Evolutionary conservation across 2,888 invertebrate genomes (phyloP).

Genomic region (Pseudoips prasinana): DNA sequence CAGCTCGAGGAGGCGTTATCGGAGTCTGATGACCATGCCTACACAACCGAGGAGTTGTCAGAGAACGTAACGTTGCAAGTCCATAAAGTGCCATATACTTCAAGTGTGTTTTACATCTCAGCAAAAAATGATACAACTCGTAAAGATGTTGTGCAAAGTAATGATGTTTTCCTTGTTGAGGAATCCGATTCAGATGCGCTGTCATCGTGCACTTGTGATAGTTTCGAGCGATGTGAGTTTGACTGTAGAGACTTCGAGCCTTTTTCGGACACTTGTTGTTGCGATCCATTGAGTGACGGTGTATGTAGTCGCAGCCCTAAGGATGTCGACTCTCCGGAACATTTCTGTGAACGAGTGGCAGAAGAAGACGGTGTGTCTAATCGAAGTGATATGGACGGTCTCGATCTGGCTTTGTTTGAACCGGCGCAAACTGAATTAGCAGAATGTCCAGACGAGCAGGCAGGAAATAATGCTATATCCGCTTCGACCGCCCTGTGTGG

Average conservation of each 20-base stretch:
- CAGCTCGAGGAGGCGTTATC: constrained; percentile 54
- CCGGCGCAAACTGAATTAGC: constrained; percentile 72
- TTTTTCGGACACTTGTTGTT: constrained; percentile 83
- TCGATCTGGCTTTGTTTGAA: constrained; percentile 85
- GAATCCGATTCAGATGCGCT: constrained; percentile 75
- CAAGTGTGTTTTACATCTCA: constrained; percentile 69
- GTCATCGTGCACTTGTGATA: constrained; percentile 79
- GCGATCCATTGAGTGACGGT: constrained; percentile 75
- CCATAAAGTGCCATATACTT: constrained; percentile 72
- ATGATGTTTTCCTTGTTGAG: constrained; percentile 62
- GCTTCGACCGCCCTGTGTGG: constrained; percentile 62
- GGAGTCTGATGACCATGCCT: constrained; percentile 43
- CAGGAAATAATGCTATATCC: constrained; percentile 40
- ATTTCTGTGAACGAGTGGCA: constrained; percentile 62
- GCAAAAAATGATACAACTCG: constrained; percentile 52
- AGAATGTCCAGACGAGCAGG: constrained; percentile 41
- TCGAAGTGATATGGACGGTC: constrained; percentile 84
- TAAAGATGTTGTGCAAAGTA: constrained; percentile 51
- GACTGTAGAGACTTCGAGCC: constrained; percentile 82
- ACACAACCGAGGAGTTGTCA: constrained; percentile 37
- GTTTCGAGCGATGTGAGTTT: constrained; percentile 81
- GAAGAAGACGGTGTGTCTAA: constrained; percentile 72
- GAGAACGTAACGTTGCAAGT: constrained; percentile 60
- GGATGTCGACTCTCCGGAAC: constrained; percentile 73
- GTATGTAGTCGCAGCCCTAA: constrained; percentile 76